A percentile compares a stretch with the other conserved stretches of the same genome.
These are phyloP conservation scores for Coregonus clupeaformis DNA, from an alignment of 2,113 vertebrate species.

Conservation along the genomic window DNA sequence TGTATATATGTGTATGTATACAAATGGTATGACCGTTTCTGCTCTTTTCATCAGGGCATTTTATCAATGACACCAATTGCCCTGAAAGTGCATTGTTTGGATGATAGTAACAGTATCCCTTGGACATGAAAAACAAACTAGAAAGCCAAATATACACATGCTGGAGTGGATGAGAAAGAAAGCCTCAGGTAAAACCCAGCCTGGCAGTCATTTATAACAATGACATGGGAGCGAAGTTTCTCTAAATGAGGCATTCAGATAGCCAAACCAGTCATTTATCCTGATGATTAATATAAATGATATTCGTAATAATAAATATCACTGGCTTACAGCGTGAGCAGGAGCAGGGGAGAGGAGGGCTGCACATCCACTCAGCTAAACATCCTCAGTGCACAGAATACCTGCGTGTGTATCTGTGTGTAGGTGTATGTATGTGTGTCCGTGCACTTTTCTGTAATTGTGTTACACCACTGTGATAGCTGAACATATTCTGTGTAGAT, in stretches of 20 bases:
- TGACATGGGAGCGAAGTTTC: constrained; percentile 98
- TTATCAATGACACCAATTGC: constrained; percentile 73
- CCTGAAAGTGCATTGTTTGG: constrained; percentile 79
- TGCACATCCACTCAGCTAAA: constrained; percentile 28
- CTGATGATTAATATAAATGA: constrained; percentile 99
- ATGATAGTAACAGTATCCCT: constrained; percentile 77
- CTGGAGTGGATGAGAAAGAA: constrained; percentile 75
- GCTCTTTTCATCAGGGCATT: constrained; percentile 62
- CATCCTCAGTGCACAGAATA: constrained; percentile 1
- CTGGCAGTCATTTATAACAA: constrained; percentile 99
- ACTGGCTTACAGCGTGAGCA: constrained; percentile 71
- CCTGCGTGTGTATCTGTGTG: not conserved
- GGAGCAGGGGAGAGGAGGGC: constrained; percentile 13
- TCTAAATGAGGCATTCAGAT: constrained; percentile 99
- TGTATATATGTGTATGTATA: constrained; percentile 11
- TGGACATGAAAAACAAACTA: constrained; percentile 67
- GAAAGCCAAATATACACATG: constrained; percentile 61
- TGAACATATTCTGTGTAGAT: too few species aligned
- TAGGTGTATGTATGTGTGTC: too few species aligned
- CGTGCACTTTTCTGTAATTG: not conserved
- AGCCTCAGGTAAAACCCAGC: constrained; percentile 93
- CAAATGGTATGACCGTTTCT: constrained; percentile 16
- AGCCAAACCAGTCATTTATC: constrained; percentile 99
- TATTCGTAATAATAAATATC: constrained; percentile 99
- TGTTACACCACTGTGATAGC: not conserved